Evolutionary conservation across 2,113 vertebrate genomes (phyloP), one percentile per base, ranked within the genome.

Genomic region (Sula dactylatra): DNA sequence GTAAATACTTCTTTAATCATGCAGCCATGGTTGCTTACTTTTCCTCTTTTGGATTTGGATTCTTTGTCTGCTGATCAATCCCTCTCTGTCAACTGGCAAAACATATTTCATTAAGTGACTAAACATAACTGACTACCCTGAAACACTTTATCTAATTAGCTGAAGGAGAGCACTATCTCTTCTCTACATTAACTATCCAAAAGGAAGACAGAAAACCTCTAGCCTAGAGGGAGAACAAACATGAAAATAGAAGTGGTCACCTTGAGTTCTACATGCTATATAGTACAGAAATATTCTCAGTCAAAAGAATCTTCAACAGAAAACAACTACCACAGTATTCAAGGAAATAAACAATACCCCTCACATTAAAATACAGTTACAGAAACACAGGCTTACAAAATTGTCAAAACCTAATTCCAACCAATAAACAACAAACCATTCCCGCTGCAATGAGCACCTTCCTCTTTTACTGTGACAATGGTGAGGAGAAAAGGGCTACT

Each of bases 31-130:
- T 18, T 76, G 49, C 9, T 83, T 95, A 86, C 62, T 86, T 76
- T 45, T 91, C 82, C 74, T 56, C 29, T 50, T 79, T 79, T 71
- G 47, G 40, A 89, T 79, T 89, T 88, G 67, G 40, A 74, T 40
- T 89, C 90, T 64, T 87, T 86, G 9, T 78, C 44, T 61, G 49
- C 34, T 81, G 71, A 94, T 88, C 54, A 90, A 47, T 67, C 45
- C 36, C 93, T 49, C 73, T 76, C 71, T 87, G 55, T 69, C 71
- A 82, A 50, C 24, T 59, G n/a, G 88, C 62, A 93, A 94, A 96
- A 90, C 25, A 64, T 40, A 91, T 71, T 90, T 96, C 72, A 89
- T 76, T 74, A 96, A 77, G 67, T 62, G 88, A 64, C 70, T 92
- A 92, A 97, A 95, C 29, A 62, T 22, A 94, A 91, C 49, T 74